A percentile compares a stretch with the other conserved stretches of the same genome.
Conservation (phyloP, 2,888 invertebrate species). For the Ormyrus pomaceus region DNA sequence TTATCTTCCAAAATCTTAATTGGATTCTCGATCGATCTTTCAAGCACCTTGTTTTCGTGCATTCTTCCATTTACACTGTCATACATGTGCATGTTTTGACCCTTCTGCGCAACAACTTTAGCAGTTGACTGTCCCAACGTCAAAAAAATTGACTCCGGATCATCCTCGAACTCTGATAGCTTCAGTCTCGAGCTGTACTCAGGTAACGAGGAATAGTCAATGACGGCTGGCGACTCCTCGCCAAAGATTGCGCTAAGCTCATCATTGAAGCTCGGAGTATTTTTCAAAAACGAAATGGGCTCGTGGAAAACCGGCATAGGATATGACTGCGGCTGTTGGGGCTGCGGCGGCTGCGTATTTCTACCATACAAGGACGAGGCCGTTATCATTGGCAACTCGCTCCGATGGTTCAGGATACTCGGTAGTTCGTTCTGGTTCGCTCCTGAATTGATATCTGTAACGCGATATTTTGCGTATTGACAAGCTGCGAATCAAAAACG, state of each 20-base stretch:
- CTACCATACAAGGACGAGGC: conserved; percentile 40
- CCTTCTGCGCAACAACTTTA: conserved; percentile 46
- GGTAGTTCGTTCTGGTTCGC: conserved; percentile 59
- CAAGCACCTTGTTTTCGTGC: conserved; percentile 62
- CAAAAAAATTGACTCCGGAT: conserved; percentile 49
- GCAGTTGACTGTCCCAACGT: conserved; percentile 49
- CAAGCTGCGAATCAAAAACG: neutral
- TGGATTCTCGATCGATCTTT: conserved; percentile 59
- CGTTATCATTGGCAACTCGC: conserved; percentile 60
- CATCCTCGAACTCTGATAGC: conserved; percentile 50
- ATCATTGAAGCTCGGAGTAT: conserved; percentile 53
- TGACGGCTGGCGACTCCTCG: conserved; percentile 38
- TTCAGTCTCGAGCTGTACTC: conserved; percentile 44
- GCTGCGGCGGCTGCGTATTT: conserved; percentile 27
- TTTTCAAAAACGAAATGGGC: conserved; percentile 64
- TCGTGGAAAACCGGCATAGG: conserved; percentile 63
- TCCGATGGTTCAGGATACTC: conserved; percentile 63
- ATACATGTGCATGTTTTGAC: conserved; percentile 45
- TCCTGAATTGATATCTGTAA: conserved; percentile 36
- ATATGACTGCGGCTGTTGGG: conserved; percentile 40
- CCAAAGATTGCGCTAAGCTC: conserved; percentile 60
- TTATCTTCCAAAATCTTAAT: conserved; percentile 44
- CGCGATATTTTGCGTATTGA: conserved; percentile 7
- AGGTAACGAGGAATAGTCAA: conserved; percentile 45
- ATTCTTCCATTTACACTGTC: conserved; percentile 44